These are phyloP conservation scores for Morone saxatilis DNA, from an alignment of 2,113 vertebrate genomes.

Conservation along the genomic window DNA sequence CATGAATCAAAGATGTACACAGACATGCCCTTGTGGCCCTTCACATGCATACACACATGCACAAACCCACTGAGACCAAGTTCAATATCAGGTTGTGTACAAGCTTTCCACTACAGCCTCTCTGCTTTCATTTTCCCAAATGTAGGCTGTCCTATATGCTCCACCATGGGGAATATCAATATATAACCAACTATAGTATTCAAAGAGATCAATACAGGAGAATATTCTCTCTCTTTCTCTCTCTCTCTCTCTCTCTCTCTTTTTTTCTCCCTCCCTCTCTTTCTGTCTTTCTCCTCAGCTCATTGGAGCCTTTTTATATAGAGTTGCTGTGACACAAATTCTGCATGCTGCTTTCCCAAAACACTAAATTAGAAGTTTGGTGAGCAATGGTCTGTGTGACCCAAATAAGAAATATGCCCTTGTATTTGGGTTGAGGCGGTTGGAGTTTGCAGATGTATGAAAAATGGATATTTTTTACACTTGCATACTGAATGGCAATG, in stretches of 20 bases:
- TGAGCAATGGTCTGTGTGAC: slow-evolving; percentile 64
- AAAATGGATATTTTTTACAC: slow-evolving; percentile 37
- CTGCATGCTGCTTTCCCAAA: slow-evolving; percentile 41
- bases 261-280: background rate
- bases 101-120: slow-evolving; percentile 55
- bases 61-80: slow-evolving; percentile 50
- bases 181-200: slow-evolving; percentile 72
- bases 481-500: background rate
- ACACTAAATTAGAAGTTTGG: slow-evolving; percentile 60
- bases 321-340: slow-evolving; percentile 69
- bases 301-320: slow-evolving; percentile 55
- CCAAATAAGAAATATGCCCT: slow-evolving; percentile 61
- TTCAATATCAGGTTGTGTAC: slow-evolving; percentile 68
- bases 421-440: slow-evolving; percentile 40
- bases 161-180: slow-evolving; percentile 78
- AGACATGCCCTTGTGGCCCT: slow-evolving; percentile 8
- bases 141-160: slow-evolving; percentile 67
- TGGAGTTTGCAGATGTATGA: slow-evolving; percentile 38
- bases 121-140: slow-evolving; percentile 73
- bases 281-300: slow-evolving; percentile 51
- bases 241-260: background rate
- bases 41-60: slow-evolving; percentile 15
- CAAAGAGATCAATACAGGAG: slow-evolving; percentile 78
- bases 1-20: slow-evolving; percentile 30
- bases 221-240: slow-evolving; percentile 68